Base-by-base conservation (phyloP, 1,140 invertebrate species). In the Xylocopa sonorina region DNA sequence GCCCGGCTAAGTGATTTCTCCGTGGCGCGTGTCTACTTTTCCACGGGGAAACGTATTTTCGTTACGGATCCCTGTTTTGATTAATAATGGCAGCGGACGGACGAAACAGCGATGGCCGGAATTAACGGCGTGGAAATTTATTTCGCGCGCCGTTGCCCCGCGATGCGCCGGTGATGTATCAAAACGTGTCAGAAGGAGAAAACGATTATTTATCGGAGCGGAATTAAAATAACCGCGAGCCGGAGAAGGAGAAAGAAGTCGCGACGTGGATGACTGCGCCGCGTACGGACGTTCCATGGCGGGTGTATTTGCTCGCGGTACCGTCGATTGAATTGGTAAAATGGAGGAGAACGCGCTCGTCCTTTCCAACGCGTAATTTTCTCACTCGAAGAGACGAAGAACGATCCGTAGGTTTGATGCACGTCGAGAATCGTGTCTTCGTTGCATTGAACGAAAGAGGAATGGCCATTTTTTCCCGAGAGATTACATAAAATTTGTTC, bases 41-140 rank as follows among this genome's bases (percentile, higher is more conserved):
- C 41, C 10, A 18, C 27, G 43, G n/a, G n/a, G 7, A 6, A 32
- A 29, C 43, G 53, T 77, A 77, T 77, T 77, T 77, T 77, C 63
- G 75, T 71, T 77, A 32, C 53, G 53, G 62, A 64, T 46, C 32
- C 66, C 41, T 77, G 75, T 77, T 77, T 77, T 77, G 66, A 77
- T 77, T 77, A 77, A 77, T 77, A 77, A 77, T 77, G 75, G 75
- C 63, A 55, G 73, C 62, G 41, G n/a, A n/a, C 75, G 43, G 43
- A 51, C 48, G 43, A 77, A 77, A 77, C 48, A 77, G 66, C 50
- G 75, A 77, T 66, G 53, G 66, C 12, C 41, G 32, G n/a, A 71
- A 77, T 71, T 77, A 71, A 71, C 75, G 63, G 38, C 75, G n/a
- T n/a, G 75, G 66, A 68, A 71, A 77, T 77, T 77, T 77, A 77